Evolutionary conservation across 1,140 invertebrate genomes (phyloP).

Genomic region (Calosoma granatense): DNA sequence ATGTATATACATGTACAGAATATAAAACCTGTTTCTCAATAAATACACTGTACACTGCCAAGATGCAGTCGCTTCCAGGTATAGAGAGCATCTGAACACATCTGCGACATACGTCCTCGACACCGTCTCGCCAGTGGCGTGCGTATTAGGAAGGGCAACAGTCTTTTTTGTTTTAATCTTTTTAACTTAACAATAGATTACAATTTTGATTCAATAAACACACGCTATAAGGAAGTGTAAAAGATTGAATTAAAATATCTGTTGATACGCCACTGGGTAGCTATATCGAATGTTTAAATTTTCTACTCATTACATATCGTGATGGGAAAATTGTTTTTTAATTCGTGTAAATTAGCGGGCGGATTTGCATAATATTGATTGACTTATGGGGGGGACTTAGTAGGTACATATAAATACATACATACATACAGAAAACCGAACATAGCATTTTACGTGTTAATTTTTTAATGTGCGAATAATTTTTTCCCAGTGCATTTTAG

Average conservation of each 20-base stretch:
- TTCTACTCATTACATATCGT: not conserved
- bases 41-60: no score
- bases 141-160: not conserved
- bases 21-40: no score
- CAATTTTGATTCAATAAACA: not conserved
- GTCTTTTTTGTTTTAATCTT: not conserved
- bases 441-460: no score
- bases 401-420: no score
- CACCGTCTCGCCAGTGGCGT: not conserved
- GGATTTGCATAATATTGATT: not conserved
- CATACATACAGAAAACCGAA: no score
- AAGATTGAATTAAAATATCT: not conserved
- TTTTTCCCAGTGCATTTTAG: no score
- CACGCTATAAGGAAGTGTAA: not conserved
- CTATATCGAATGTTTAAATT: not conserved
- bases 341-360: not conserved
- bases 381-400: no score
- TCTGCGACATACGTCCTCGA: not conserved
- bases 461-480: no score
- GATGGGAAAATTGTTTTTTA: not conserved
- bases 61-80: not conserved
- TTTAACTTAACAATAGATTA: not conserved
- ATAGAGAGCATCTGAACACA: not conserved
- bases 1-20: no score
- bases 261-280: not conserved